Conservation (phyloP, 2,888 invertebrate genomes). For the Oegoconia quadripuncta region DNA sequence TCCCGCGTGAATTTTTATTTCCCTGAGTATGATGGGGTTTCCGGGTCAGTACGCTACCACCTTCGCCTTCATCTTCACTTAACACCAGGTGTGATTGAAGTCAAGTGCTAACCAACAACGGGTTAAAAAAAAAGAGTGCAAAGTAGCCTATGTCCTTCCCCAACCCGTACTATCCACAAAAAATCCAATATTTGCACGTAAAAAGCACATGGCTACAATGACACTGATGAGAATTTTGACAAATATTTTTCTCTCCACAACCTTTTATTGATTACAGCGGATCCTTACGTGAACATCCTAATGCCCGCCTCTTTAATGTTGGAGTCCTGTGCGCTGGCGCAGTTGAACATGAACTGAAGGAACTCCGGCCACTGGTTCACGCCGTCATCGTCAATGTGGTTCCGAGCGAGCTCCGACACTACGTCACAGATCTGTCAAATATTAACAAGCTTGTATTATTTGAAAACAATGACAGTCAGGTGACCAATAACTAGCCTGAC, state of each 20-base stretch:
- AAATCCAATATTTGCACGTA: no score
- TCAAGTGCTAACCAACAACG: no score
- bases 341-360: slow-evolving; percentile 95
- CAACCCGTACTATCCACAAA: no score
- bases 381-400: slow-evolving; percentile 96
- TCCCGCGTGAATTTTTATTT: not conserved
- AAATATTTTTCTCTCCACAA: not conserved
- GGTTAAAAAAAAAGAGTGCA: no score
- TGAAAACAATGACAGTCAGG: no score
- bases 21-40: no score
- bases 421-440: slow-evolving; percentile 88
- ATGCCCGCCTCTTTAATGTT: slow-evolving; percentile 95
- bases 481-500: no score
- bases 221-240: no score
- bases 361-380: slow-evolving; percentile 98
- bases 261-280: not conserved
- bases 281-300: slow-evolving; percentile 91
- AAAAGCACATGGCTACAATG: no score
- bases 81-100: no score
- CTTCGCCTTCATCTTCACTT: no score
- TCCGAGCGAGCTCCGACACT: slow-evolving; percentile 96
- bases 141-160: not conserved
- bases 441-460: slow-evolving; percentile 20
- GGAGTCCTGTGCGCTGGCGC: slow-evolving; percentile 90
- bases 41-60: no score